Evolutionary conservation across 2,113 vertebrate genomes (phyloP), one percentile per base, ranked within the genome.

Genomic region (Mesocricetus auratus): DNA sequence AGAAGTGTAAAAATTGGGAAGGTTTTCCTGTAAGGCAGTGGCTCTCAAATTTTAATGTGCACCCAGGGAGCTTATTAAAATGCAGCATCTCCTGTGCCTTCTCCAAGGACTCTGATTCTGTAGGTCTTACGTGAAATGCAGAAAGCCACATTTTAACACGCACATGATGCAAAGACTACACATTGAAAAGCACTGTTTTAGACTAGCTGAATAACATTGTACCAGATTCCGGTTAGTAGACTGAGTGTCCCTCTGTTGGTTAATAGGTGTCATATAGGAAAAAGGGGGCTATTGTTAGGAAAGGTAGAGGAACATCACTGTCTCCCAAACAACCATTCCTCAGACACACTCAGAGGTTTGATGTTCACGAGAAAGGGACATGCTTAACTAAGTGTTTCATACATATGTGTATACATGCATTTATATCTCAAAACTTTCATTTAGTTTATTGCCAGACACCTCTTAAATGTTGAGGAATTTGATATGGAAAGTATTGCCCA

Each of bases 41-140:
- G 56, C 73, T 97, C 90, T 96, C 92, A 95, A 97, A 97, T 86
- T 97, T 96, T 93, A 92, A 94, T 93, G 95, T 93, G 77, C 81
- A 95, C 94, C 95, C 60, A 75, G 95, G 90, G 96, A 96, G 26
- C 96, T 97, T 94, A 75, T 97, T 97, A 97, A 96, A 96, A 96
- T 94, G 96, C 96, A 92, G 90, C 71, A 73, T 90, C 87, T 89
- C 56, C 90, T 78, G 77, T 31, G 77, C 71, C 74, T 86, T 82
- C 60, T 93, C 90, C 77, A 66, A 60, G 91, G 92, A 94, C 53
- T 91, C 71, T 82, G 92, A 94, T 92, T 94, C 88, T 78, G 42
- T 73, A 90, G 66, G 79, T 88, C 77, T 86, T 60, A 33, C 21
- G 17, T 86, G 69, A 94, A 86, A 95, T 96, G 90, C 86, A 92